A percentile compares a stretch with the other conserved stretches of the same genome.
phyloP scores from a whole-genome alignment of 2,113 vertebrate species.

The Tachysurus vachellii region DNA sequence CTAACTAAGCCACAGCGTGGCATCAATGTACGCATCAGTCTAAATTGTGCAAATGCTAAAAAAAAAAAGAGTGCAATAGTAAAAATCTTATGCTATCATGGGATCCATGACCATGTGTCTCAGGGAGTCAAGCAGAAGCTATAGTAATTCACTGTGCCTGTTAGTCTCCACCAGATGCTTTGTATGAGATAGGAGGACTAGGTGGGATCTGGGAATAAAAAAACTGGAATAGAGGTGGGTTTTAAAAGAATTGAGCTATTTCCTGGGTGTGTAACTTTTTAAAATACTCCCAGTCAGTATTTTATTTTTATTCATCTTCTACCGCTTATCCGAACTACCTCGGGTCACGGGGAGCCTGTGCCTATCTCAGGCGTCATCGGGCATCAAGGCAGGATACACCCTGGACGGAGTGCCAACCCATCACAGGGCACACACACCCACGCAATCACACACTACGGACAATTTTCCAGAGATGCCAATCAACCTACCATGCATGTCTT shows the following conservation, averaged over 20 bases:
- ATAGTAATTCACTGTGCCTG: not conserved
- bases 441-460: too few species aligned
- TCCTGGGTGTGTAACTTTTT: not conserved
- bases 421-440: too few species aligned
- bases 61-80: not conserved
- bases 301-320: too few species aligned
- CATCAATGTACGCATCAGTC: not conserved
- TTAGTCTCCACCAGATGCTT: not conserved
- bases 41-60: not conserved
- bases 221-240: not conserved
- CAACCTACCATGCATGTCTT: too few species aligned
- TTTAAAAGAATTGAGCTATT: not conserved
- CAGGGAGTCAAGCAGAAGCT: not conserved
- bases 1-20: not conserved
- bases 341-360: too few species aligned
- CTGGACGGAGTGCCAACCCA: too few species aligned
- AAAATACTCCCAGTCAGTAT: not conserved
- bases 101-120: not conserved
- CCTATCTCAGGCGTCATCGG: too few species aligned
- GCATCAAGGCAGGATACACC: too few species aligned
- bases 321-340: too few species aligned
- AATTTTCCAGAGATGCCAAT: too few species aligned
- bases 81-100: not conserved
- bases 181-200: not conserved
- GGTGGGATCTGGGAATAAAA: not conserved